Base-by-base conservation (phyloP, 2,888 invertebrate genomes). In the Sphaerophoria rueppellii region DNA sequence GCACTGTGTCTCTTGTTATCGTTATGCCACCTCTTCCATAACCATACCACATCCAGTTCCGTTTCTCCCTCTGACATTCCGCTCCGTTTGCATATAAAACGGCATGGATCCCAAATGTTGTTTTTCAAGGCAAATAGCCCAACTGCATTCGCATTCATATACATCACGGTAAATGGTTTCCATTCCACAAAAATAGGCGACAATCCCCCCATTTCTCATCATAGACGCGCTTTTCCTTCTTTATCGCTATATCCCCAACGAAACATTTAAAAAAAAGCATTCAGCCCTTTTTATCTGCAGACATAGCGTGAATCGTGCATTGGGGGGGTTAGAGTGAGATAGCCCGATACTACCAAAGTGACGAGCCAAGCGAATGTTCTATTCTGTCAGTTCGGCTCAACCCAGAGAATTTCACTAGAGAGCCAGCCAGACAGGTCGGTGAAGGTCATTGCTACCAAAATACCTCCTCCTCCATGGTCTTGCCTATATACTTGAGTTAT, bases 381-480 rank as follows among this genome's bases (percentile, higher is more conserved):
- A 12, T 9, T 43, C 43, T 43, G 43, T 24, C 24, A 24, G 50
- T 11, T 43, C 37, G 16, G 50, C 85, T 81, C 69, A 85, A 85
- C 85, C 85, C 85, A 85, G 85, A 70, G 69, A 85, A 85, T 77
- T 76, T 85, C 80, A 77, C 80, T 81, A 88, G 81, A 88, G 24
- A 24, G 24, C 24, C 24, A 24, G 83, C 88, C 87, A 88, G 88
- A 91, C 91, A 91, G 91, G 91, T 91, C 91, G 91, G 91, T 91
- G 91, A 91, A 91, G 91, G 91, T 91, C 91, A 91, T 91, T 91
- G 91, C 91, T 91, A 91, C 91, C 91, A 91, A 91, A 90, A 89
- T 90, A 88, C 89, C 90, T 90, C 90, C 90, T 89, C 90, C 89
- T 90, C 89, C 90, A 24, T 91, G 88, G 88, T 89, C 87, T 87